Base-by-base conservation (phyloP, 2,888 invertebrate genomes). In the Beris morrisii region DNA sequence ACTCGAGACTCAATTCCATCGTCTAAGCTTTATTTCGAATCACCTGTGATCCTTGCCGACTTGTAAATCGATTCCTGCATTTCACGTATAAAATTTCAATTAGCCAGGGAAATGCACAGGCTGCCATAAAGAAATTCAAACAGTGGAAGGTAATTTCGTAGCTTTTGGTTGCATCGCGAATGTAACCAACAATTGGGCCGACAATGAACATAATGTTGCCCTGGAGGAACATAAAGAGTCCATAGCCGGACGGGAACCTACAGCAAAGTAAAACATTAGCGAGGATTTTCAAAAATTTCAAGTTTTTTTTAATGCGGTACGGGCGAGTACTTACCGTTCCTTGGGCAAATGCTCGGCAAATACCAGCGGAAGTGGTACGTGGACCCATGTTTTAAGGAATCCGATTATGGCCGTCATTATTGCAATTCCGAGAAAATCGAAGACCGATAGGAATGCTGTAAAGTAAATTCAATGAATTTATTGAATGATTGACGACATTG, bases 221-320 rank as follows among this genome's bases (percentile, higher is more conserved):
- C 69, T 87, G 88, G 67, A 90, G 85, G 30, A 90, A 84, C 76
- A 90, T 89, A 73, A 86, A 90, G 48, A 91, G 78, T 0, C 90
- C 88, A 73, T 90, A 85, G 0, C 90, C 91, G 1, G 88, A 88
- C 6, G 90, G 86, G 73, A 90, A 90, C 72, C 87, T 80, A 52
- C 30, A 31, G 4, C 50, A 9, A 61, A 15, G 52, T 31, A 6
- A 12, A 38, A n/a, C 12, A 38, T 30, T 15, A 38, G 48, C 46
- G 46, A n/a, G 5, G 15, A 58, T 46, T 58, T 22, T 45, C 45
- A 46, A 58, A 58, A 45, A 58, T 58, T 22, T 58, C 11, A 58
- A 45, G 58, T 58, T 44, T 58, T 44, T 56, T 58, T 45, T 46
- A 58, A 45, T 58, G 58, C 31, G 30, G 28, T 56, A n/a, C 46